Conservation (phyloP, 2,797 vertebrate species). For the Hemitrygon akajei region DNA sequence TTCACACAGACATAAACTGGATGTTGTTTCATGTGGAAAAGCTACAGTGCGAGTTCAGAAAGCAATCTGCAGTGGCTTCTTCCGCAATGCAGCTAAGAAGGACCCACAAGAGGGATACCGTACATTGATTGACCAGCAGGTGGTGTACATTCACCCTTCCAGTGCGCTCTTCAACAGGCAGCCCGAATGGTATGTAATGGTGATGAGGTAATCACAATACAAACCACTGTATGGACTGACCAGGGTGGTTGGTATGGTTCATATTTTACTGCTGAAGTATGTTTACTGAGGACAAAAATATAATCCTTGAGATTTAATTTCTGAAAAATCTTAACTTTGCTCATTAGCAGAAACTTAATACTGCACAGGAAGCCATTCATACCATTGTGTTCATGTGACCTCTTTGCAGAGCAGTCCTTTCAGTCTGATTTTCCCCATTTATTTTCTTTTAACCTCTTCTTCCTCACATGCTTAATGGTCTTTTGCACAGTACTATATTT, state of each 20-base stretch:
- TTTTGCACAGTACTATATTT: too few relatives aligned
- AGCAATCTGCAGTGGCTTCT: constrained; percentile 96
- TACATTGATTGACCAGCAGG: constrained; percentile 94
- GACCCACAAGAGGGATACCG: constrained; percentile 96
- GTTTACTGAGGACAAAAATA: neutral
- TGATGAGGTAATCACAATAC: neutral
- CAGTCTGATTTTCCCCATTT: too few relatives aligned
- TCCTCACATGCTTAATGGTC: too few relatives aligned
- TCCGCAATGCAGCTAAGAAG: constrained; percentile 94
- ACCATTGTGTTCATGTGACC: too few relatives aligned
- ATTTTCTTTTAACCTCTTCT: too few relatives aligned
- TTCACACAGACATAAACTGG: constrained; percentile 79
- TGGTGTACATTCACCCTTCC: constrained; percentile 96
- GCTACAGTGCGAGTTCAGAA: constrained; percentile 94
- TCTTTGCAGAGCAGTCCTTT: too few relatives aligned
- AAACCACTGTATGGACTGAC: neutral
- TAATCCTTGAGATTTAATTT: neutral
- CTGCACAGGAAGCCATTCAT: too few relatives aligned
- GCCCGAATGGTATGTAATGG: constrained; percentile 78
- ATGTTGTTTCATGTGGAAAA: constrained; percentile 95
- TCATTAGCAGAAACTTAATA: too few relatives aligned
- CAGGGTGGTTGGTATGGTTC: too few relatives aligned
- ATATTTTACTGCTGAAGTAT: neutral
- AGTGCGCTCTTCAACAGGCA: constrained; percentile 96
- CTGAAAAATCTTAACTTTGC: neutral